These are phyloP conservation scores for Chamaetylas fuelleborni DNA, from an alignment of 2,113 vertebrate species.

Conservation along the genomic window DNA sequence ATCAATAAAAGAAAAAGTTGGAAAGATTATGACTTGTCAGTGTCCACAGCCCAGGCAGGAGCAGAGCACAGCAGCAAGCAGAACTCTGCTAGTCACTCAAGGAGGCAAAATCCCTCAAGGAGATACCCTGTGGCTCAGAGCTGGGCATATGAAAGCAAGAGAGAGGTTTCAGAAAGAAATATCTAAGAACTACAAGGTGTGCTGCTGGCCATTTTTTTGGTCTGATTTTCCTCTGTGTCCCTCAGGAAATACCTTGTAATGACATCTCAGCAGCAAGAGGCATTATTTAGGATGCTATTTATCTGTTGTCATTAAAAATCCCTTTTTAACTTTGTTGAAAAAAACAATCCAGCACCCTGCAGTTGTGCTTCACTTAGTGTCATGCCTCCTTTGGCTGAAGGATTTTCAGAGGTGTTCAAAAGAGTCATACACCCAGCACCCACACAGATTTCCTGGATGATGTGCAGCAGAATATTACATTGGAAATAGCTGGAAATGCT, in stretches of 20 bases:
- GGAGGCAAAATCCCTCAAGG: not conserved
- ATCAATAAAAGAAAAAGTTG: not conserved
- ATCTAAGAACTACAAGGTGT: not conserved
- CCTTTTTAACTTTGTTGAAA: not conserved
- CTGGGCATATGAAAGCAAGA: not conserved
- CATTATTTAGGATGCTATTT: not conserved
- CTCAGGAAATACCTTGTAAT: not conserved
- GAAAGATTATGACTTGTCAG: not conserved
- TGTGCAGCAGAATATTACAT: not conserved
- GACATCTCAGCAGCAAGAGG: not conserved
- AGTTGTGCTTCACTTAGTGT: not conserved
- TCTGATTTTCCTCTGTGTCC: not conserved
- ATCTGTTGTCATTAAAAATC: not conserved
- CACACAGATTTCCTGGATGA: not conserved
- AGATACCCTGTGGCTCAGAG: not conserved
- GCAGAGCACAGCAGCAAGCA: not conserved
- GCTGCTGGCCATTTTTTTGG: not conserved
- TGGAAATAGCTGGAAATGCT: not conserved
- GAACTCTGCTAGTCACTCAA: not conserved
- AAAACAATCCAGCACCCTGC: not conserved
- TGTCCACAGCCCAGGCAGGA: not conserved
- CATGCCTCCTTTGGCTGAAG: not conserved
- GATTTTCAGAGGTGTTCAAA: not conserved
- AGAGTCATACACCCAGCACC: not conserved
- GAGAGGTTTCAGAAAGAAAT: not conserved